phyloP scores from a whole-genome alignment of 2,797 vertebrate species.

The Amblyopsis hoosieri region DNA sequence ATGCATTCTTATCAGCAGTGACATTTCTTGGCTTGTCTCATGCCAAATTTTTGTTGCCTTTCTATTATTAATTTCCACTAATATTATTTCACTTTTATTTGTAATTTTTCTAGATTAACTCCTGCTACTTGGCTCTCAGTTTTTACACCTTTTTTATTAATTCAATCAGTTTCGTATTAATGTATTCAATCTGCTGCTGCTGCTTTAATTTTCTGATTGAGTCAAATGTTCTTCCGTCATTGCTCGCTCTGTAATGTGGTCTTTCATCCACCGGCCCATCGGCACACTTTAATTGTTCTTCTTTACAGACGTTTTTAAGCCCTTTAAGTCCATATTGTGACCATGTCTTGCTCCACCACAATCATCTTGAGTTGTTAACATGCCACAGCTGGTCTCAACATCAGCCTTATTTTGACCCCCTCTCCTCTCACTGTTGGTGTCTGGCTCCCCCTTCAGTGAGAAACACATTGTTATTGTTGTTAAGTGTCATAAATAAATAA shows the following conservation, averaged over 20 bases:
- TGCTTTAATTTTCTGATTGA: slow-evolving; percentile 53
- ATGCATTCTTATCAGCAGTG: slow-evolving; percentile 54
- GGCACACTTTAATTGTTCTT: slow-evolving; percentile 26
- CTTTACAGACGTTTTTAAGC: slow-evolving; percentile 38
- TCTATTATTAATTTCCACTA: neutral
- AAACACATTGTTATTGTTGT: neutral
- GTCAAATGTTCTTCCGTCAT: slow-evolving; percentile 48
- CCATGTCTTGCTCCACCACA: slow-evolving; percentile 25
- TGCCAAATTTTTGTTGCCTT: slow-evolving; percentile 6
- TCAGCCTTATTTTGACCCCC: slow-evolving; percentile 24
- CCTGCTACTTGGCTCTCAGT: slow-evolving; percentile 22
- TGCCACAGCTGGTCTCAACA: slow-evolving; percentile 47
- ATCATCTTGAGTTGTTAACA: slow-evolving; percentile 45
- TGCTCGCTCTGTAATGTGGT: slow-evolving; percentile 20
- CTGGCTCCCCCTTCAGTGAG: slow-evolving; percentile 37
- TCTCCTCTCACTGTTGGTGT: slow-evolving; percentile 15
- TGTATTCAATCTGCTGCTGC: slow-evolving; percentile 24
- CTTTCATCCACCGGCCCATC: slow-evolving; percentile 7
- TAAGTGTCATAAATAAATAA: neutral
- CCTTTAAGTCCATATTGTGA: neutral
- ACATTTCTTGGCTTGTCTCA: neutral
- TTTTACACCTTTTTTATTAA: slow-evolving; percentile 47
- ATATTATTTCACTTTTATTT: slow-evolving; percentile 15
- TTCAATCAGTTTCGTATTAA: slow-evolving; percentile 63
- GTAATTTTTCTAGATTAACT: slow-evolving; percentile 16